Percentiles rank a stretch among this genome's conserved stretches.
Evolutionary conservation across 2,797 vertebrate genomes (phyloP).

Genomic region (Eptatretus atami): DNA sequence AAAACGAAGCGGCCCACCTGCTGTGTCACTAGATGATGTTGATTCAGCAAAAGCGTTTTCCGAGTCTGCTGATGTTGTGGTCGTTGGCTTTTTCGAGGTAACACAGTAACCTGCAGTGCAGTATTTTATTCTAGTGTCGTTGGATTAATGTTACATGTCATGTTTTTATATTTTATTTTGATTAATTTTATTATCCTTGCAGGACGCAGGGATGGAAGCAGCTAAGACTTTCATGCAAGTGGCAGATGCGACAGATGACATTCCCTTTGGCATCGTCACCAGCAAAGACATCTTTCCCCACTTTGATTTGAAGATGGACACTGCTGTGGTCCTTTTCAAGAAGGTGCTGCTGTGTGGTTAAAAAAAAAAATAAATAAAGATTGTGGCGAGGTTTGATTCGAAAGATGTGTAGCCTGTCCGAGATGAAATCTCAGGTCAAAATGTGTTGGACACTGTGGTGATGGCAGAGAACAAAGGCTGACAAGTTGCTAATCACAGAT

Average conservation of each 20-base stretch:
- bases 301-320: conserved; percentile 36
- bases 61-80: conserved; percentile 44
- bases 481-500: too few species aligned
- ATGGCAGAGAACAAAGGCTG: too few species aligned
- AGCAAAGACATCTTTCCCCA: conserved; percentile 31
- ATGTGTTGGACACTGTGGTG: too few species aligned
- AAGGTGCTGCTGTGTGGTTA: conserved; percentile 26
- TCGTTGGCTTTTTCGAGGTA: conserved; percentile 93
- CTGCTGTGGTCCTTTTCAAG: conserved; percentile 49
- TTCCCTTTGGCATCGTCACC: conserved; percentile 48
- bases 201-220: conserved; percentile 31
- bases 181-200: neutral
- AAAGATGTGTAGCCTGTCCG: too few species aligned
- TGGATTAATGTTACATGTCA: neutral
- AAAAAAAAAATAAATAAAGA: too few species aligned
- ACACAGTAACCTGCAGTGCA: neutral
- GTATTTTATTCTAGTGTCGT: neutral
- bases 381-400: too few species aligned
- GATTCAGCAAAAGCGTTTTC: conserved; percentile 28
- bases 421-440: too few species aligned
- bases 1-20: conserved; percentile 63
- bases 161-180: neutral
- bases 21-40: conserved; percentile 20
- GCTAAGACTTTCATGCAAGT: conserved; percentile 42
- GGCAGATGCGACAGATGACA: conserved; percentile 50